A percentile compares a stretch with the other conserved stretches of the same genome.
These are phyloP conservation scores for Nothoprocta pentlandii DNA, from an alignment of 2,113 vertebrate species.

Conservation along the genomic window DNA sequence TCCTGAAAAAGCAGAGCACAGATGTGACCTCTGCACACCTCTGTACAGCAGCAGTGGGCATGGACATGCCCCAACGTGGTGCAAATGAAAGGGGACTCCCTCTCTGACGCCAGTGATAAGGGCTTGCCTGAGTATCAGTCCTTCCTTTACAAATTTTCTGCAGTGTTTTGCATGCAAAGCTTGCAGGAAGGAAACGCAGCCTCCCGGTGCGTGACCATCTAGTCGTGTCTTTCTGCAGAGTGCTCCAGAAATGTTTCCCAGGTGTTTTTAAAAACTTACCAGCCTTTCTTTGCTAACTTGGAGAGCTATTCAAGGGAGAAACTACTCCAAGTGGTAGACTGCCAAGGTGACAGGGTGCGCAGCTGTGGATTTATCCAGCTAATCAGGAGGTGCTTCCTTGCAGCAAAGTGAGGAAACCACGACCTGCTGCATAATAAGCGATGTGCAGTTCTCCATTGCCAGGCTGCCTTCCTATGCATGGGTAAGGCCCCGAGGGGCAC, in stretches of 20 bases:
- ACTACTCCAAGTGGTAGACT: conserved; percentile 10
- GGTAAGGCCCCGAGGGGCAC: not conserved
- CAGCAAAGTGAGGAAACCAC: conserved; percentile 7
- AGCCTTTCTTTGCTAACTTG: not conserved
- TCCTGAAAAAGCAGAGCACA: too few relatives aligned
- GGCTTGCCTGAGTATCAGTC: not conserved
- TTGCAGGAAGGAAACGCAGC: not conserved
- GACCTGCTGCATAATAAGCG: conserved; percentile 12
- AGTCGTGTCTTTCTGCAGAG: not conserved
- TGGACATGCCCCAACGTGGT: too few relatives aligned
- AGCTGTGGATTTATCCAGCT: conserved; percentile 39
- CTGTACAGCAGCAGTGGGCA: too few relatives aligned
- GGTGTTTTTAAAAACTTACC: not conserved
- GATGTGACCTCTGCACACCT: too few relatives aligned
- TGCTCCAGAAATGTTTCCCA: conserved; percentile 24
- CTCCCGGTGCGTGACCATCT: not conserved
- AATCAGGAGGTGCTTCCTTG: conserved; percentile 23
- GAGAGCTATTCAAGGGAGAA: conserved; percentile 29
- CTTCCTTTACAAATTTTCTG: not conserved
- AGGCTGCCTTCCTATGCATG: not conserved
- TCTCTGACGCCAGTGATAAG: too few relatives aligned
- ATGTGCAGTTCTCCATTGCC: not conserved
- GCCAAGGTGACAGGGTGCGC: not conserved
- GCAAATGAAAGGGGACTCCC: not conserved
- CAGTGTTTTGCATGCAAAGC: not conserved